Evolutionary conservation across 1,140 invertebrate species (phyloP).

Genomic region (Drosophila pectinifera): DNA sequence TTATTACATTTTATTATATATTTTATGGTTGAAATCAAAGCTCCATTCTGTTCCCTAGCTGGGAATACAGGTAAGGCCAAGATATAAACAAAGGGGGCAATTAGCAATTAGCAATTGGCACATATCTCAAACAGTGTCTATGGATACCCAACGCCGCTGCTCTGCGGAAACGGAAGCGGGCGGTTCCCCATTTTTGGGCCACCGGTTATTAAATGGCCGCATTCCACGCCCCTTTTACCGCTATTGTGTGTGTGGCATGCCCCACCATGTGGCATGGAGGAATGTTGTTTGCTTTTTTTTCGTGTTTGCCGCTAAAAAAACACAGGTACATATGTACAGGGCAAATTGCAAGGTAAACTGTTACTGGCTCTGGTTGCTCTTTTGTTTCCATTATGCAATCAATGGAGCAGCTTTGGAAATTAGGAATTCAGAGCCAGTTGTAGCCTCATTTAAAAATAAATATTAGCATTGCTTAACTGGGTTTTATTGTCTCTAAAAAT

Average conservation of each 20-base stretch:
- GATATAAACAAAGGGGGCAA: constrained; percentile 3
- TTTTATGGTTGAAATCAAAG: neutral
- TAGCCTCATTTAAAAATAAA: neutral
- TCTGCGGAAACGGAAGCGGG: constrained; percentile 58
- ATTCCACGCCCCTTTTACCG: constrained; percentile 53
- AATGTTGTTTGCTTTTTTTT: constrained; percentile 24
- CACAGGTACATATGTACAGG: constrained; percentile 15
- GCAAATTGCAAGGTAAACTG: constrained; percentile 26
- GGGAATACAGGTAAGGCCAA: neutral
- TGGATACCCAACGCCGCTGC: constrained; percentile 14
- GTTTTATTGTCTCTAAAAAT: neutral
- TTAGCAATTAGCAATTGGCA: constrained; percentile 53
- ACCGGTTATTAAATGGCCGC: constrained; percentile 44
- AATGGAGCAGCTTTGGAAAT: constrained; percentile 5
- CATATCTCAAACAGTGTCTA: constrained; percentile 15
- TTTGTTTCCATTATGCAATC: constrained; percentile 48
- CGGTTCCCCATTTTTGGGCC: constrained; percentile 33
- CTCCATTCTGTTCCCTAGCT: neutral
- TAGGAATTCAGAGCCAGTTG: constrained; percentile 9
- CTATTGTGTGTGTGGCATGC: constrained; percentile 38
- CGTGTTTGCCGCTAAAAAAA: constrained; percentile 35
- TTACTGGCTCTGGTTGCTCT: constrained; percentile 22
- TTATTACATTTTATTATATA: too few relatives aligned
- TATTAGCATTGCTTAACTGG: neutral
- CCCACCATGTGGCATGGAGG: constrained; percentile 18